Evolutionary conservation across 1,140 invertebrate species (phyloP).

Genomic region (Aplysia californica): DNA sequence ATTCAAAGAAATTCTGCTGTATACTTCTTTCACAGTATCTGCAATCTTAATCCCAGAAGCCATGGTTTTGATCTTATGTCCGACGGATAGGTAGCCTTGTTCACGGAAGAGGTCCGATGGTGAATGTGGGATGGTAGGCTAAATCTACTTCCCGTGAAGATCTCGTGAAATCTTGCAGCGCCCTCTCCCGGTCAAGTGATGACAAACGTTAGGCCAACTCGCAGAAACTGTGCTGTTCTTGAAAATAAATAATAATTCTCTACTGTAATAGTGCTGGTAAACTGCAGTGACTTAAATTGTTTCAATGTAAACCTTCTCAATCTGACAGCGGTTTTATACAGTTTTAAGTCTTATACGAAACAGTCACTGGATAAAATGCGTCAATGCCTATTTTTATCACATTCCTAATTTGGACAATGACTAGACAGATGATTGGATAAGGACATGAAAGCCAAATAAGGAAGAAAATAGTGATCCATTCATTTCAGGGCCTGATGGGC

Average conservation of each 20-base stretch:
- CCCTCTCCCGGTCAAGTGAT: slow-evolving; percentile 2
- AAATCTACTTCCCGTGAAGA: slow-evolving; percentile 23
- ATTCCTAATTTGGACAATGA: background rate
- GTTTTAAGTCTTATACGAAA: background rate
- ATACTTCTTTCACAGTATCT: slow-evolving; percentile 1
- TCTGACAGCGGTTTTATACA: too few relatives aligned
- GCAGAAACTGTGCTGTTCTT: too few relatives aligned
- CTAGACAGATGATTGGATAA: background rate
- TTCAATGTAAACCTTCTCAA: too few relatives aligned
- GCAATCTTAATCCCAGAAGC: slow-evolving; percentile 6
- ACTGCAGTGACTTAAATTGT: too few relatives aligned
- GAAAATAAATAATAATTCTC: too few relatives aligned
- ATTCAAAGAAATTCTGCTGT: background rate
- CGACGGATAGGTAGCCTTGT: background rate
- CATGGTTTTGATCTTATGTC: background rate
- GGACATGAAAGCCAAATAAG: background rate
- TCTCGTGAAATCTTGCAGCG: background rate
- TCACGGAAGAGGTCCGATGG: background rate
- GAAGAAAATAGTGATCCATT: slow-evolving; percentile 10
- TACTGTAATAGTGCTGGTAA: too few relatives aligned
- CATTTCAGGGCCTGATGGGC: too few relatives aligned
- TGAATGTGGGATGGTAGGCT: background rate
- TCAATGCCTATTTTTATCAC: background rate
- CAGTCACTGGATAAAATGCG: background rate
- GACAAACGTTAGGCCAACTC: too few relatives aligned